Conservation (phyloP, 2,113 vertebrate species). For the Narcine bancroftii region DNA sequence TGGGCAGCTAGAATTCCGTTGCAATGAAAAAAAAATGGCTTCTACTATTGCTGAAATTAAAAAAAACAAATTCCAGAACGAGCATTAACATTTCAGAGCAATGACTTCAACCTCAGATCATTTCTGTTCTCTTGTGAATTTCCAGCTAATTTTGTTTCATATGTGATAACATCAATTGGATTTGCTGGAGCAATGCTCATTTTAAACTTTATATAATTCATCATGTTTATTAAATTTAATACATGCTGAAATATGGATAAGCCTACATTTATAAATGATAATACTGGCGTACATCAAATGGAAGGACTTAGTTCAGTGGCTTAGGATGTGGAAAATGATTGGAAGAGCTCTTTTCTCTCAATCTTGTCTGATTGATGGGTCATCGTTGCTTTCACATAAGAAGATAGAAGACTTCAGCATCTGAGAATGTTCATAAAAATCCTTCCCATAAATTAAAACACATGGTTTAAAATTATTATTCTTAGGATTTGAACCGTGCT, state of each 20-base stretch:
- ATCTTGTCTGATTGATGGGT: neutral
- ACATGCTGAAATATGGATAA: neutral
- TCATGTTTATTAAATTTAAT: neutral
- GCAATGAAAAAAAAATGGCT: neutral
- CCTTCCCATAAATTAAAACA: neutral
- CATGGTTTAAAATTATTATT: neutral
- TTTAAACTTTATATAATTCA: neutral
- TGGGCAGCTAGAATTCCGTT: neutral
- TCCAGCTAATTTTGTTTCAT: too few species aligned
- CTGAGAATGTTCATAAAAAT: neutral
- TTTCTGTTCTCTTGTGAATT: too few species aligned
- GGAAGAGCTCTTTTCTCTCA: neutral
- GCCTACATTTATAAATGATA: neutral
- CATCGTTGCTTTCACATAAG: neutral
- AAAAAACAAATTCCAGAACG: too few species aligned
- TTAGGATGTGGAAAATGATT: neutral
- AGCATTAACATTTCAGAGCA: too few species aligned
- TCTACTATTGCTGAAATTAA: too few species aligned
- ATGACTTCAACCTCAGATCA: too few species aligned
- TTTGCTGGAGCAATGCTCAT: neutral
- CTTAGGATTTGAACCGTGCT: too few species aligned
- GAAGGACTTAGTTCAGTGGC: neutral
- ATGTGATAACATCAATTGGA: neutral
- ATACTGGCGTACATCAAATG: neutral
- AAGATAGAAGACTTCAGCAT: neutral